phyloP scores from a whole-genome alignment of 2,797 vertebrate genomes.

The Sardinella longiceps region DNA sequence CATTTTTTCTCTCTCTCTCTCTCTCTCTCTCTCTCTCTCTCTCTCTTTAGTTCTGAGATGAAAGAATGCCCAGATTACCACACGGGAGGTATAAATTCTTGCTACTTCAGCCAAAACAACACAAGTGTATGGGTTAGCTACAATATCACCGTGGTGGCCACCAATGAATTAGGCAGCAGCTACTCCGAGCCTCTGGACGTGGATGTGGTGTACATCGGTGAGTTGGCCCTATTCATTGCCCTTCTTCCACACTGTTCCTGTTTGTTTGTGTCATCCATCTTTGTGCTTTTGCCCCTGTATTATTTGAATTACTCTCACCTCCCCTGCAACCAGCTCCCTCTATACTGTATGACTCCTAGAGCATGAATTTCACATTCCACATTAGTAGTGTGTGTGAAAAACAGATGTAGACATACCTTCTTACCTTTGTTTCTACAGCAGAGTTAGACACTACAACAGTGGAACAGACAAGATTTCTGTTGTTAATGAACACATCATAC shows the following conservation, averaged over 20 bases:
- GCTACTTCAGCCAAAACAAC: constrained; percentile 89
- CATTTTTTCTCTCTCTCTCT: too few species aligned
- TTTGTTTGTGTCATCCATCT: not conserved
- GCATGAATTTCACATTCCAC: not conserved
- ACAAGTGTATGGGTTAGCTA: constrained; percentile 87
- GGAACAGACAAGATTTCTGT: too few species aligned
- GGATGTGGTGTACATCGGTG: constrained; percentile 88
- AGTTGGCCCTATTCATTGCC: constrained; percentile 48
- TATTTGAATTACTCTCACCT: not conserved
- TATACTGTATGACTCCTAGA: not conserved
- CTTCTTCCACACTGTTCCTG: too few species aligned
- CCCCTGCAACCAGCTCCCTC: not conserved
- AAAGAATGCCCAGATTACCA: constrained; percentile 90
- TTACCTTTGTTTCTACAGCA: not conserved
- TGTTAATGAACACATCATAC: too few species aligned
- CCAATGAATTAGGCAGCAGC: constrained; percentile 81
- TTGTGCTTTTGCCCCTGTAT: not conserved
- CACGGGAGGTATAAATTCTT: constrained; percentile 86
- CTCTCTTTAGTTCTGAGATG: constrained; percentile 63
- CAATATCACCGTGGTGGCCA: constrained; percentile 86
- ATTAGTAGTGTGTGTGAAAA: not conserved
- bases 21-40: too few species aligned
- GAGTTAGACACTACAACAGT: too few species aligned
- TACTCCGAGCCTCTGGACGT: constrained; percentile 81
- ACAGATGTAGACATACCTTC: not conserved